These are phyloP conservation scores for Leptinotarsa tumamoca DNA, from an alignment of 2,888 invertebrate species.

Conservation along the genomic window DNA sequence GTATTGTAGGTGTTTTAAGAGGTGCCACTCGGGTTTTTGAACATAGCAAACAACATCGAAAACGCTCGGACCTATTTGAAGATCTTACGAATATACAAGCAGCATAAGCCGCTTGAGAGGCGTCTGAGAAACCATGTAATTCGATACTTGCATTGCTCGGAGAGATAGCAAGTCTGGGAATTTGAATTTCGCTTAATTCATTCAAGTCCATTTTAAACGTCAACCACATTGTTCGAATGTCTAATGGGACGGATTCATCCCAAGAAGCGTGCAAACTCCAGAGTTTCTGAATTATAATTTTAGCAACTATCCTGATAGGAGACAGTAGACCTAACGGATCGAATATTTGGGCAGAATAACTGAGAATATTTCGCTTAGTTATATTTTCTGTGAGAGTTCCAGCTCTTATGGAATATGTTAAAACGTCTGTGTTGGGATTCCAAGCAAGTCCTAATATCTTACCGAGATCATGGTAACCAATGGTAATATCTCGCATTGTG, in stretches of 20 bases:
- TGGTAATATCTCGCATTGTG: too few relatives aligned
- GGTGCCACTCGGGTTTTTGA: slow-evolving; percentile 28
- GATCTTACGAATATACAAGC: slow-evolving; percentile 18
- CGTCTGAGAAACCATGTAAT: slow-evolving; percentile 22
- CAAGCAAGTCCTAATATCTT: slow-evolving; percentile 26
- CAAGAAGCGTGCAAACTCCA: slow-evolving; percentile 12
- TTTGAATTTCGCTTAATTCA: too few relatives aligned
- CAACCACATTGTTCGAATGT: slow-evolving; percentile 7
- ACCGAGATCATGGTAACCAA: too few relatives aligned
- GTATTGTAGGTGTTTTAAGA: slow-evolving; percentile 17
- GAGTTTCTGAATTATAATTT: neutral
- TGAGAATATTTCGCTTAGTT: too few relatives aligned
- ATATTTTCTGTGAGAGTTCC: too few relatives aligned
- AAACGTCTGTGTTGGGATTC: too few relatives aligned
- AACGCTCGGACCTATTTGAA: neutral
- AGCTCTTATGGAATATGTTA: neutral
- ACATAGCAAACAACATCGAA: neutral
- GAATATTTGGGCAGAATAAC: too few relatives aligned
- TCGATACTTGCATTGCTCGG: slow-evolving; percentile 5
- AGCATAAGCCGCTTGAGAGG: slow-evolving; percentile 24
- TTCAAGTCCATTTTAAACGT: too few relatives aligned
- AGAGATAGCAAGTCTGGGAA: slow-evolving; percentile 18
- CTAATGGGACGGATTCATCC: slow-evolving; percentile 26
- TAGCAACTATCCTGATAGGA: neutral
- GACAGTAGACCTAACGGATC: too few relatives aligned